phyloP scores from a whole-genome alignment of 1,140 invertebrate genomes.

The Micrasema minimum region DNA sequence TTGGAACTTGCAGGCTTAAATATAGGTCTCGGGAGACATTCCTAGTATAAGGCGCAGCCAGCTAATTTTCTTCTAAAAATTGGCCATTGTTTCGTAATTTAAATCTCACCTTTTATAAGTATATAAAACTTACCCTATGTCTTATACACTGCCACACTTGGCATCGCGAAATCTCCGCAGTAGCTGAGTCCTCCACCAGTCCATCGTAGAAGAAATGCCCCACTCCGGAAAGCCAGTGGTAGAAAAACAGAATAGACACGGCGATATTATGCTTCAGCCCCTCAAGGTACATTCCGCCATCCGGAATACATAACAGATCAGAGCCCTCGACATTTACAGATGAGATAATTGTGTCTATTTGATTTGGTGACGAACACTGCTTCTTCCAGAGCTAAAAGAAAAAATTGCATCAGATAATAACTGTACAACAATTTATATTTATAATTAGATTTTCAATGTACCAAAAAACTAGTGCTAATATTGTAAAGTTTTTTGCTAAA shows the following conservation, averaged over 20 bases:
- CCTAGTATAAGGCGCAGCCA: too few species aligned
- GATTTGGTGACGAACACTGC: constrained; percentile 60
- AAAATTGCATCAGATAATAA: background rate
- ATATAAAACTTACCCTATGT: constrained; percentile 70
- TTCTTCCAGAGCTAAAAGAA: constrained; percentile 66
- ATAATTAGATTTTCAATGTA: too few species aligned
- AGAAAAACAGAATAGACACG: constrained; percentile 74
- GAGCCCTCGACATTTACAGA: constrained; percentile 57
- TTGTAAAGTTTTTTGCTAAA: too few species aligned
- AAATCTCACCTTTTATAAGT: too few species aligned
- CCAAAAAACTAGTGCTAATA: too few species aligned
- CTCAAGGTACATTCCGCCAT: constrained; percentile 69
- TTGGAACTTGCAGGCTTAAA: too few species aligned
- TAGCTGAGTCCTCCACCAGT: constrained; percentile 78
- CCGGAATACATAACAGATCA: constrained; percentile 70
- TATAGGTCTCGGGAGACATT: too few species aligned
- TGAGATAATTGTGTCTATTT: constrained; percentile 58
- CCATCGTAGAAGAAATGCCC: constrained; percentile 76
- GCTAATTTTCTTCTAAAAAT: too few species aligned
- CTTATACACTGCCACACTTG: constrained; percentile 82
- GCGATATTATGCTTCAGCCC: constrained; percentile 75
- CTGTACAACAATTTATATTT: too few species aligned
- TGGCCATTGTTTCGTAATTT: too few species aligned
- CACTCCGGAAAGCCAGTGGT: constrained; percentile 74
- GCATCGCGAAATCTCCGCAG: constrained; percentile 77